Percentiles rank a stretch among this genome's conserved stretches.
These are phyloP conservation scores for Marmota monax DNA, from an alignment of 2,113 vertebrate species.

Conservation along the genomic window DNA sequence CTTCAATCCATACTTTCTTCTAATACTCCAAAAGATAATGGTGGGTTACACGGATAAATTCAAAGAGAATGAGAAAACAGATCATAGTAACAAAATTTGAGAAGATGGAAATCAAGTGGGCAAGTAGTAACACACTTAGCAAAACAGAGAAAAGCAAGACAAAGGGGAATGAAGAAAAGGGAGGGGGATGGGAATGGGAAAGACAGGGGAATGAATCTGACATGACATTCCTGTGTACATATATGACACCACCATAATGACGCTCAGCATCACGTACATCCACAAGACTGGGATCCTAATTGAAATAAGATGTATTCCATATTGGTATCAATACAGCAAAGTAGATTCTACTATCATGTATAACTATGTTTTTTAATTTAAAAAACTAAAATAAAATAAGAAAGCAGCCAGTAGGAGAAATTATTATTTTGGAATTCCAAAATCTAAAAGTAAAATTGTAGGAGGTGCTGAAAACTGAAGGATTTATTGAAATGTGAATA, in stretches of 20 bases:
- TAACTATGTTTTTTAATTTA: too few species aligned
- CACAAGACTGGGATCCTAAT: too few species aligned
- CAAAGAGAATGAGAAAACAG: not conserved
- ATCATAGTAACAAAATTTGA: not conserved
- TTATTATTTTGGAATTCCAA: not conserved
- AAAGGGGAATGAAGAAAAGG: not conserved
- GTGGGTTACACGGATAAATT: not conserved
- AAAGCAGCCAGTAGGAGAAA: not conserved
- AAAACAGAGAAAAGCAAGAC: not conserved
- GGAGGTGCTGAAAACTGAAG: not conserved
- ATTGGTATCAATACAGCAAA: too few species aligned
- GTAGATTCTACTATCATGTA: too few species aligned
- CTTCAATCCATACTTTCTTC: not conserved
- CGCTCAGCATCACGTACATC: too few species aligned
- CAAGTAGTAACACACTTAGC: not conserved
- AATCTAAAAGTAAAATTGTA: not conserved
- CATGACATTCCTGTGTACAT: too few species aligned
- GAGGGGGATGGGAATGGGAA: too few species aligned
- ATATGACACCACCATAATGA: too few species aligned
- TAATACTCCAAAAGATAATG: not conserved
- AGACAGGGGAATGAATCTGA: too few species aligned
- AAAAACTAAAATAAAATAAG: too few species aligned
- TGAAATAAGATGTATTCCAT: too few species aligned
- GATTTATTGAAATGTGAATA: not conserved
- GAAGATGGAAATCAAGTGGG: not conserved